phyloP scores from a whole-genome alignment of 1,140 invertebrate species.

The Aphis craccivora region DNA sequence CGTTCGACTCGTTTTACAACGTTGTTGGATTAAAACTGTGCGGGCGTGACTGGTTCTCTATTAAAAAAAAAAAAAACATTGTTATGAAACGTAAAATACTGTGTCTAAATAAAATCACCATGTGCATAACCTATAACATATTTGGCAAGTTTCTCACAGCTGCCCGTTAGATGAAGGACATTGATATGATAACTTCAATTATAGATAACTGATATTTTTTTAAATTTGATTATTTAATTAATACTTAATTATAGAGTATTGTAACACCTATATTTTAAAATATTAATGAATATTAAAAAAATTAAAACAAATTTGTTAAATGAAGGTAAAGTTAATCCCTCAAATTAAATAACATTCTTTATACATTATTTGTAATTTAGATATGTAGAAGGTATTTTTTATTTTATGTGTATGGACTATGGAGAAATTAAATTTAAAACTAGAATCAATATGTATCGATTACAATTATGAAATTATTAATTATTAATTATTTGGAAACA shows the following conservation, averaged over 20 bases:
- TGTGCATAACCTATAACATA: conserved; percentile 33
- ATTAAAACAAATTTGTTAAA: not conserved
- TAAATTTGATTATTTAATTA: not conserved
- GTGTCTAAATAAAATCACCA: conserved; percentile 44
- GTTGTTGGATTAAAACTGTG: conserved; percentile 53
- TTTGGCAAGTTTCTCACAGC: conserved; percentile 44
- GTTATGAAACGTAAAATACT: conserved; percentile 51
- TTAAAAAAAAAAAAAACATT: not conserved
- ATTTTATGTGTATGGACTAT: not conserved
- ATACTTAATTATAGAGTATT: not conserved
- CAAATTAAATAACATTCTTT: not conserved
- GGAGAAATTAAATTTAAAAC: not conserved
- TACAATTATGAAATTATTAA: not conserved
- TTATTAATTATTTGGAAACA: not conserved
- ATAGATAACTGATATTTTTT: not conserved
- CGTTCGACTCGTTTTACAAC: conserved; percentile 52
- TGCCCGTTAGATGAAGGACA: conserved; percentile 10
- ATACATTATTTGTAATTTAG: not conserved
- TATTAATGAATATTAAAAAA: not conserved
- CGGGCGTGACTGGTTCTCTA: conserved; percentile 56
- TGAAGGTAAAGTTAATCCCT: not conserved
- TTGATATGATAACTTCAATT: conserved; percentile 10
- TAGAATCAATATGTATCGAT: not conserved
- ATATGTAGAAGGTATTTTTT: not conserved
- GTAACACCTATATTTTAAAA: not conserved